Conservation (phyloP, 2,113 vertebrate species). For the Turnix velox region DNA sequence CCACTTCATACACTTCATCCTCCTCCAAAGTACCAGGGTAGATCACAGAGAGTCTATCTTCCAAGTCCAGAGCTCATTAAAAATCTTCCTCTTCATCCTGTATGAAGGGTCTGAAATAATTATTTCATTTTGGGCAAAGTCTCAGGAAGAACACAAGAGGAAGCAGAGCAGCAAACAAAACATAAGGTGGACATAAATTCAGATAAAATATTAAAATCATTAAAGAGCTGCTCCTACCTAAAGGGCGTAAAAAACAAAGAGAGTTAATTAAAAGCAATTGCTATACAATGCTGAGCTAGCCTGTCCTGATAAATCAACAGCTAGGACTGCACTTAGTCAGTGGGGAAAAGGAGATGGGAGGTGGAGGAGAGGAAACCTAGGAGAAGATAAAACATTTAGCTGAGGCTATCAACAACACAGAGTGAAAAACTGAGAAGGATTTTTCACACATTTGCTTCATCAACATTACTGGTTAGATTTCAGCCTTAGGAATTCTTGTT, state of each 20-base stretch:
- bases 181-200: conserved; percentile 72
- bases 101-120: conserved; percentile 13
- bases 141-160: conserved; percentile 44
- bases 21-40: not conserved
- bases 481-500: not conserved
- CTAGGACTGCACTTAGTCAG: conserved; percentile 61
- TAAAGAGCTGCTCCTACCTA: conserved; percentile 75
- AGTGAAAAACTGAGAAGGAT: not conserved
- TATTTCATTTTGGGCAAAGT: conserved; percentile 33
- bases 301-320: conserved; percentile 75
- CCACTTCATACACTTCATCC: not conserved
- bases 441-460: not conserved
- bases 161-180: conserved; percentile 71
- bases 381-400: conserved; percentile 1
- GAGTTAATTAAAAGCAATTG: conserved; percentile 82
- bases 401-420: not conserved
- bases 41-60: not conserved
- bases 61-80: not conserved
- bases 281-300: conserved; percentile 73
- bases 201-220: conserved; percentile 81
- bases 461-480: not conserved
- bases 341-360: conserved; percentile 35
- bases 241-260: conserved; percentile 76
- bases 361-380: not conserved
- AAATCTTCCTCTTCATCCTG: not conserved